A percentile compares a stretch with the other conserved stretches of the same genome.
phyloP scores from a whole-genome alignment of 1,140 invertebrate species.

The Sarcophaga bullata region DNA sequence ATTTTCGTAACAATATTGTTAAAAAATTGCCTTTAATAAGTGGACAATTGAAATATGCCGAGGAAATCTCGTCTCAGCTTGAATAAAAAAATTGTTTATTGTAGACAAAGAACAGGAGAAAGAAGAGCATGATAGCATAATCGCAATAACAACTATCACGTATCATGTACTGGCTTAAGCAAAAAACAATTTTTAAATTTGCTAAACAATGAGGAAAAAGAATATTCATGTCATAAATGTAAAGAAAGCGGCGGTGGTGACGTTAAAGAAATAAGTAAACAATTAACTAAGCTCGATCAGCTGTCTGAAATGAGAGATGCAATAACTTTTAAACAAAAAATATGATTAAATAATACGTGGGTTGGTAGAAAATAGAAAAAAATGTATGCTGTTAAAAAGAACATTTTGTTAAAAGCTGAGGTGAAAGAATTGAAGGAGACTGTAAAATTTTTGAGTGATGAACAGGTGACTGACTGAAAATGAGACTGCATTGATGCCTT shows the following conservation, averaged over 20 bases:
- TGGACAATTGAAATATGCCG: no score
- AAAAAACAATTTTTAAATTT: no score
- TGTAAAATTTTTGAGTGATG: neutral
- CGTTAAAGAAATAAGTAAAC: no score
- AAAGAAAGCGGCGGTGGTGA: neutral
- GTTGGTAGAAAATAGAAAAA: neutral
- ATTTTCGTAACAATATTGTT: no score
- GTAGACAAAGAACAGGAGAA: no score
- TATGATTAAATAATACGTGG: neutral
- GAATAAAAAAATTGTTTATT: no score
- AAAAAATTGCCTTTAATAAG: no score
- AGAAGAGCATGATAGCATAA: no score
- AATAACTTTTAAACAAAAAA: neutral
- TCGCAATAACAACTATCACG: no score
- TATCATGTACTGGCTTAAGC: no score
- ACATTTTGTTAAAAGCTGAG: neutral
- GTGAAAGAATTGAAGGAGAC: neutral
- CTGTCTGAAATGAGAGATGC: neutral
- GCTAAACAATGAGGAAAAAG: no score
- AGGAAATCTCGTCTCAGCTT: no score
- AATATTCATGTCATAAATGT: neutral
- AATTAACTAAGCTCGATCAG: neutral
- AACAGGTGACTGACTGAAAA: neutral
- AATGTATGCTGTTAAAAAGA: neutral
- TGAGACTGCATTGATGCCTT: neutral